Percentiles rank a stretch among this genome's conserved stretches.
phyloP scores from a whole-genome alignment of 2,113 vertebrate species.

The Dendrocopos noguchii region DNA sequence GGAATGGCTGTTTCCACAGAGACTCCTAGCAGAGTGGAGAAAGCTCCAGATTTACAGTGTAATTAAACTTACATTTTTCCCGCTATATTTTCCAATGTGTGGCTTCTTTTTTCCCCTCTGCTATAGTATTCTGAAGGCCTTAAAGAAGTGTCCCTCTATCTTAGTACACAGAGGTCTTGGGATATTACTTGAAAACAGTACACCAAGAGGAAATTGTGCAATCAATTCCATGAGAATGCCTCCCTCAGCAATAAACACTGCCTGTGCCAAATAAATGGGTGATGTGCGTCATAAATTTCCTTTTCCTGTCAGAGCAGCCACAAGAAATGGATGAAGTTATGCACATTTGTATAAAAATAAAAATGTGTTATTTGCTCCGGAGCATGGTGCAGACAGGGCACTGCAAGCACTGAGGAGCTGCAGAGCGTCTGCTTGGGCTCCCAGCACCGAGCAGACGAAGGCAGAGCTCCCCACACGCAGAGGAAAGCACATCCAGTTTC shows the following conservation, averaged over 20 bases:
- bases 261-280: slow-evolving; percentile 70
- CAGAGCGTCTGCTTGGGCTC: neutral
- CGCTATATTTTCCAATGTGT: neutral
- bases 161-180: slow-evolving; percentile 52
- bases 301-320: slow-evolving; percentile 64
- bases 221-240: slow-evolving; percentile 68
- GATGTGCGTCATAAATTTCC: slow-evolving; percentile 70
- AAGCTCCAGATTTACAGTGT: slow-evolving; percentile 33
- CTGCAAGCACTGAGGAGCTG: neutral
- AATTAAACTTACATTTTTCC: slow-evolving; percentile 34
- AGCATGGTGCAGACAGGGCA: neutral
- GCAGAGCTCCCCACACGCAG: neutral
- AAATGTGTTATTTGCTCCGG: slow-evolving; percentile 49
- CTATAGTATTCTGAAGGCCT: slow-evolving; percentile 19
- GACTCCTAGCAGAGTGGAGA: neutral
- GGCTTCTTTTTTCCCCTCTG: neutral
- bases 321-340: slow-evolving; percentile 66
- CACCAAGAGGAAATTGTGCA: slow-evolving; percentile 62
- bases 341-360: slow-evolving; percentile 73
- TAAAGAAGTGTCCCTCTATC: slow-evolving; percentile 37
- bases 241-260: slow-evolving; percentile 67
- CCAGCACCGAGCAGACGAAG: neutral
- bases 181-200: slow-evolving; percentile 68
- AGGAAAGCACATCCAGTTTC: neutral
- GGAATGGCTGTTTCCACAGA: slow-evolving; percentile 19